These are phyloP conservation scores for Gorsachius magnificus DNA, from an alignment of 2,797 vertebrate species.

Conservation along the genomic window DNA sequence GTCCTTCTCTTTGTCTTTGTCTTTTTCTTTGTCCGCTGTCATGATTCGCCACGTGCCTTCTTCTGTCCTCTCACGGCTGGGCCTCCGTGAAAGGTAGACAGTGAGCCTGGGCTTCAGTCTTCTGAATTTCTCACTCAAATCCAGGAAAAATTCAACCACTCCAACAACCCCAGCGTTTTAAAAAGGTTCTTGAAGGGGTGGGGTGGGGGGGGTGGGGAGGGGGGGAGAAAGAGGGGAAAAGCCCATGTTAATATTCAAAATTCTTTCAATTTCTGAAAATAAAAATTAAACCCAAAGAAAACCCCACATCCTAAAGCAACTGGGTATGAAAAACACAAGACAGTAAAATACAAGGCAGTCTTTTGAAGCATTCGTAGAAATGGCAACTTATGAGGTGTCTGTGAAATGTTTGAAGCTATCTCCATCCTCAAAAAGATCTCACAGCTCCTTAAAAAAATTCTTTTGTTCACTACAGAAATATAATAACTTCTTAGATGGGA, in stretches of 20 bases:
- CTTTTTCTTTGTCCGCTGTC: conserved; percentile 98
- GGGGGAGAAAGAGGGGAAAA: conserved; percentile 6
- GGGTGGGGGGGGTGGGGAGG: too few species aligned
- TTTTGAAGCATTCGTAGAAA: neutral
- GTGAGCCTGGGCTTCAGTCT: conserved; percentile 99
- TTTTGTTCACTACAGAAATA: neutral
- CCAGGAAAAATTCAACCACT: conserved; percentile 99
- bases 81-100: conserved; percentile 99
- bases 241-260: neutral
- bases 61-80: conserved; percentile 99
- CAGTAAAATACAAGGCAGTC: neutral
- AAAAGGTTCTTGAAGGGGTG: conserved; percentile 78
- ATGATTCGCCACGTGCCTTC: conserved; percentile 99
- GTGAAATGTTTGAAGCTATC: neutral
- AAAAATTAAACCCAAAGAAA: neutral
- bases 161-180: conserved; percentile 97
- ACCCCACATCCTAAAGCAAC: neutral
- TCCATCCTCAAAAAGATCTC: neutral
- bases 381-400: neutral
- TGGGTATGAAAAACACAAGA: neutral
- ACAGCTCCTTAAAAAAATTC: neutral
- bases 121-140: conserved; percentile 99
- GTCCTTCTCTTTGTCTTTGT: conserved; percentile 93
- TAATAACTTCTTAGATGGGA: neutral
- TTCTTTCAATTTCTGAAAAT: neutral